These are phyloP conservation scores for Chiloscyllium plagiosum DNA, from an alignment of 2,113 vertebrate genomes.

Conservation along the genomic window DNA sequence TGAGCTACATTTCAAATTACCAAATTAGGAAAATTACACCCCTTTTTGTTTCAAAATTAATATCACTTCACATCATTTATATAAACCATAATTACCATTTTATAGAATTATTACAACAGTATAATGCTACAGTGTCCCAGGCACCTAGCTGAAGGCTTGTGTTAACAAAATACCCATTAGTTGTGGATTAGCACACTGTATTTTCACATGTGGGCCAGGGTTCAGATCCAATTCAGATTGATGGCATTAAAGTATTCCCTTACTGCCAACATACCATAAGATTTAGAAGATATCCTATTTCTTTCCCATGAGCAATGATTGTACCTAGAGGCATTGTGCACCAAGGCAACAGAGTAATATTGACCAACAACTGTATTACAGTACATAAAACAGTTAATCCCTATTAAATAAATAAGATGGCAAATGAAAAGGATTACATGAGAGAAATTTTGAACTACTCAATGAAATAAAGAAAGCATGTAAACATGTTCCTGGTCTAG, in stretches of 20 bases:
- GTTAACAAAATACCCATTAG: neutral
- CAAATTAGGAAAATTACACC: neutral
- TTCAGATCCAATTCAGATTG: neutral
- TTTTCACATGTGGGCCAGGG: neutral
- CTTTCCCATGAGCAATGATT: neutral
- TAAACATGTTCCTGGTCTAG: neutral
- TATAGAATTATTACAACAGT: neutral
- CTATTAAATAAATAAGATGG: neutral
- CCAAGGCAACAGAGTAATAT: slow-evolving; percentile 24
- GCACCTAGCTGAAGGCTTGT: neutral
- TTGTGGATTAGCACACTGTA: neutral
- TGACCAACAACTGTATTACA: neutral
- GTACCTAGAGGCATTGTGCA: neutral
- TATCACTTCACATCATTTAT: neutral
- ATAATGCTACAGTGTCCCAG: neutral
- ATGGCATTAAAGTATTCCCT: too few species aligned
- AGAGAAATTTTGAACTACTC: neutral
- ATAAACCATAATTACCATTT: neutral
- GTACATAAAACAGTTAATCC: neutral
- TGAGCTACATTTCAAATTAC: neutral
- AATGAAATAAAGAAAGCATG: neutral
- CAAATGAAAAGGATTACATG: neutral
- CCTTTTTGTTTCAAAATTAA: neutral
- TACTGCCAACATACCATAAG: slow-evolving; percentile 16
- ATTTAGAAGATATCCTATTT: neutral